Percentiles rank a stretch among this genome's conserved stretches.
Evolutionary conservation across 2,113 vertebrate genomes (phyloP).

Genomic region (Scophthalmus maximus): DNA sequence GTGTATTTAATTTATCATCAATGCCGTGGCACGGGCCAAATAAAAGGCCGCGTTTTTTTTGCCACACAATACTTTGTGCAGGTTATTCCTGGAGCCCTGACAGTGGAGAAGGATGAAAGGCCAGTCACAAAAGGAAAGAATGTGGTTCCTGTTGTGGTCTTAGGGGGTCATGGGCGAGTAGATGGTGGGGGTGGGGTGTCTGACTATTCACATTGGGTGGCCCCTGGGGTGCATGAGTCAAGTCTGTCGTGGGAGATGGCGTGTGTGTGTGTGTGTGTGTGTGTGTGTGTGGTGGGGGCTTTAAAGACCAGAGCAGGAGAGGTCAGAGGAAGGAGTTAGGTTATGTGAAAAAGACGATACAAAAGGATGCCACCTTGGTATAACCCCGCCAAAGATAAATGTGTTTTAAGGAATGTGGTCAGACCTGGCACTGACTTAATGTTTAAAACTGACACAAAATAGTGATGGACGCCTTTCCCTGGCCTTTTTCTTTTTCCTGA

Average conservation of each 20-base stretch:
- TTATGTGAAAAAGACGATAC: slow-evolving; percentile 38
- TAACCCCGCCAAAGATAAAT: slow-evolving; percentile 32
- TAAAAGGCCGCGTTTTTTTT: slow-evolving; percentile 47
- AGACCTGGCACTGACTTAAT: slow-evolving; percentile 5
- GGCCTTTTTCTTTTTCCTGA: slow-evolving; percentile 1
- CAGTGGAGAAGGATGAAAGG: slow-evolving; percentile 71
- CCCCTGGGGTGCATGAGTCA: slow-evolving; percentile 70
- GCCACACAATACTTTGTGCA: slow-evolving; percentile 56
- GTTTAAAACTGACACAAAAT: slow-evolving; percentile 2
- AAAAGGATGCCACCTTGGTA: slow-evolving; percentile 42
- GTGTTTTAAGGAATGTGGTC: slow-evolving; percentile 29
- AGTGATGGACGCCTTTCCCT: slow-evolving; percentile 4
- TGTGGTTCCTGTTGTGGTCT: slow-evolving; percentile 80
- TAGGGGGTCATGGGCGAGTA: slow-evolving; percentile 67
- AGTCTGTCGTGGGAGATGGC: slow-evolving; percentile 56
- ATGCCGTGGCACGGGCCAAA: slow-evolving; percentile 20
- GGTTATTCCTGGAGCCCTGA: slow-evolving; percentile 71
- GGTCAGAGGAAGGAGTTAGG: slow-evolving; percentile 53
- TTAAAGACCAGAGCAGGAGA: slow-evolving; percentile 44
- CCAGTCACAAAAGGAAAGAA: slow-evolving; percentile 78
- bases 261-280: neutral
- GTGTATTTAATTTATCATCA: slow-evolving; percentile 52
- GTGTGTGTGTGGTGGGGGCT: slow-evolving; percentile 22
- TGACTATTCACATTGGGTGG: slow-evolving; percentile 74
- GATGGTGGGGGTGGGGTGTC: slow-evolving; percentile 71